Evolutionary conservation across 2,888 invertebrate genomes (phyloP).

Genomic region (Sussaba pulchella): DNA sequence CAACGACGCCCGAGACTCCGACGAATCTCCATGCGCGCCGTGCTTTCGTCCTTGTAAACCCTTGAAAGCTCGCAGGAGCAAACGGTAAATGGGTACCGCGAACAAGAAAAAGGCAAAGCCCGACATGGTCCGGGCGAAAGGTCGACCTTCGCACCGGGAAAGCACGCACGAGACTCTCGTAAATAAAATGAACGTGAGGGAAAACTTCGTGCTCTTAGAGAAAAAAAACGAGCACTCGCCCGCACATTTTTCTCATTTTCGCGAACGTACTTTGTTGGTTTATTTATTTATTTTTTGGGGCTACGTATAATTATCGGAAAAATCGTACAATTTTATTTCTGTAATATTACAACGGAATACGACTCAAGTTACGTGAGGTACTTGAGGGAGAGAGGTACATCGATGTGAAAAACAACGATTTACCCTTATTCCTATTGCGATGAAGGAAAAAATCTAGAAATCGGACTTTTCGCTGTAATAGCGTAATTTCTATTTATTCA

Average conservation of each 20-base stretch:
- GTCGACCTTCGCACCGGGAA: constrained; percentile 5
- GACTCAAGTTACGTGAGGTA: no score
- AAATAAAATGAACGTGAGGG: constrained; percentile 38
- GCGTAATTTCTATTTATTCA: no score
- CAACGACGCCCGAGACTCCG: background rate
- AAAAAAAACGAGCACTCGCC: constrained; percentile 5
- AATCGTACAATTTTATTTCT: no score
- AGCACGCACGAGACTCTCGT: constrained; percentile 28
- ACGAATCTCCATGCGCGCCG: constrained; percentile 50
- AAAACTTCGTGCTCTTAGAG: constrained; percentile 9
- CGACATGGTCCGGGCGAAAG: constrained; percentile 22
- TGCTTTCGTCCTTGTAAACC: constrained; percentile 25
- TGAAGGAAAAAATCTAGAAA: no score
- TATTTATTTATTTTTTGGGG: no score
- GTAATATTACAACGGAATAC: no score
- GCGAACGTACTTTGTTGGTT: background rate
- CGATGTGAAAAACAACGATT: no score
- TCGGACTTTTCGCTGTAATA: no score
- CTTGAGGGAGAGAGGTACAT: no score
- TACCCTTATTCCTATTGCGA: no score
- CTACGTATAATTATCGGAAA: no score
- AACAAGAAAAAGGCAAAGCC: constrained; percentile 7
- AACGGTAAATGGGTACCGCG: background rate
- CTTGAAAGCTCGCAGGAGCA: background rate
- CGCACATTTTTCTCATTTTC: constrained; percentile 3